These are phyloP conservation scores for Ferdinandea cuprea DNA, from an alignment of 2,888 invertebrate genomes.

Conservation along the genomic window DNA sequence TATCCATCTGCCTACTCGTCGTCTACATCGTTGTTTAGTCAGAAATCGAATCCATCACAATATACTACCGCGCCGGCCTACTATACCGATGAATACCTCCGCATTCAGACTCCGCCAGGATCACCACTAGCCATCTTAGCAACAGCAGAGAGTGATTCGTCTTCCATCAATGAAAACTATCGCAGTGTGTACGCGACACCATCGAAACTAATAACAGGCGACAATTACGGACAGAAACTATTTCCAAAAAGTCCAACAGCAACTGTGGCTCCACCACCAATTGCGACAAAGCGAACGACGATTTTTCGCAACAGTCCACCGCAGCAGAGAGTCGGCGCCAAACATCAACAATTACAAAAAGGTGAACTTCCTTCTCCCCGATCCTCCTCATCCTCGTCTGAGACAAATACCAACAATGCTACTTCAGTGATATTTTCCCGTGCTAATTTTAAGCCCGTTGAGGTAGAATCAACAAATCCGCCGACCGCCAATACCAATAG, in stretches of 20 bases:
- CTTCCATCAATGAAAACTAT: conserved; percentile 81
- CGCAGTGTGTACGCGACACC: conserved; percentile 82
- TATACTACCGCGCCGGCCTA: conserved; percentile 79
- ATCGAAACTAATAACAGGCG: conserved; percentile 79
- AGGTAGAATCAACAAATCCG: conserved; percentile 10
- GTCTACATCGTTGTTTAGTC: conserved; percentile 23
- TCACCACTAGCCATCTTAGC: conserved; percentile 25
- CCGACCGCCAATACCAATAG: conserved; percentile 2
- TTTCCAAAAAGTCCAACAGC: conserved; percentile 80
- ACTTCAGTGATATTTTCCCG: conserved; percentile 68
- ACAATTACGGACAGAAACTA: conserved; percentile 76
- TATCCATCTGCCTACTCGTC: conserved; percentile 49
- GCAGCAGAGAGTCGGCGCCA: conserved; percentile 29
- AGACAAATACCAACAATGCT: conserved; percentile 31
- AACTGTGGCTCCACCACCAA: conserved; percentile 78
- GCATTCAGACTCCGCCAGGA: conserved; percentile 80
- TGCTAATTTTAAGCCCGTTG: conserved; percentile 60
- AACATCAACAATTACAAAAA: conserved; percentile 61
- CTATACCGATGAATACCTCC: conserved; percentile 81
- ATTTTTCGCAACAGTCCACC: conserved; percentile 74
- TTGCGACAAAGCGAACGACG: conserved; percentile 67
- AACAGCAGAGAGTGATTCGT: conserved; percentile 75
- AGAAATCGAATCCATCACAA: conserved; percentile 49
- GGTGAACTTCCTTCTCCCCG: conserved; percentile 45
- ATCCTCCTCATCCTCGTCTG: conserved; percentile 51